Conservation (phyloP, 2,113 vertebrate genomes). For the Passer domesticus region DNA sequence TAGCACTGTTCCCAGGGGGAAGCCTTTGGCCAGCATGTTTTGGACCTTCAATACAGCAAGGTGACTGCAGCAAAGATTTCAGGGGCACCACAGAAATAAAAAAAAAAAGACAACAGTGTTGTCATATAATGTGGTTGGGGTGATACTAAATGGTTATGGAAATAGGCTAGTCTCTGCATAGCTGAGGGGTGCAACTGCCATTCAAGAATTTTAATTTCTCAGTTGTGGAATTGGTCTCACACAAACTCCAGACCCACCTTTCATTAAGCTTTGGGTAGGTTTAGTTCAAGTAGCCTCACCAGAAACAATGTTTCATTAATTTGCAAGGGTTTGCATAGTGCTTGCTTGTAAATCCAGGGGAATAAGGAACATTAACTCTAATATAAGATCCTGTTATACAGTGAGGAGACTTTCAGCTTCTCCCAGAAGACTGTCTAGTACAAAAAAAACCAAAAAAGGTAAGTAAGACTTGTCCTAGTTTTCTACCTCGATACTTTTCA, state of each 20-base stretch:
- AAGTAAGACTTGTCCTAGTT: neutral
- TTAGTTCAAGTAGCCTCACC: neutral
- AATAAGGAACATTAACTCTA: neutral
- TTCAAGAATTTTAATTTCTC: neutral
- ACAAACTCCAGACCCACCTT: neutral
- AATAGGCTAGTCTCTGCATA: neutral
- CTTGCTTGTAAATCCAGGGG: neutral
- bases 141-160: neutral
- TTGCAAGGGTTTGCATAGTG: neutral
- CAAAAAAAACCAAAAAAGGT: neutral
- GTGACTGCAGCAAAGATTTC: neutral
- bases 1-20: neutral
- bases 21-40: neutral
- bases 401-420: neutral
- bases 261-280: neutral
- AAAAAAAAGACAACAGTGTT: neutral
- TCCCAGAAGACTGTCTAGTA: neutral
- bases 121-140: neutral
- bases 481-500: neutral
- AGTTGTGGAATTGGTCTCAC: neutral
- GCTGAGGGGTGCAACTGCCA: neutral
- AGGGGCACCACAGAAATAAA: neutral
- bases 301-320: neutral
- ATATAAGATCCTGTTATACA: neutral
- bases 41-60: neutral